A percentile compares a stretch with the other conserved stretches of the same genome.
These are phyloP conservation scores for Tokudaia tokunoshimensis DNA, from an alignment of 2,797 vertebrate genomes.

Conservation along the genomic window DNA sequence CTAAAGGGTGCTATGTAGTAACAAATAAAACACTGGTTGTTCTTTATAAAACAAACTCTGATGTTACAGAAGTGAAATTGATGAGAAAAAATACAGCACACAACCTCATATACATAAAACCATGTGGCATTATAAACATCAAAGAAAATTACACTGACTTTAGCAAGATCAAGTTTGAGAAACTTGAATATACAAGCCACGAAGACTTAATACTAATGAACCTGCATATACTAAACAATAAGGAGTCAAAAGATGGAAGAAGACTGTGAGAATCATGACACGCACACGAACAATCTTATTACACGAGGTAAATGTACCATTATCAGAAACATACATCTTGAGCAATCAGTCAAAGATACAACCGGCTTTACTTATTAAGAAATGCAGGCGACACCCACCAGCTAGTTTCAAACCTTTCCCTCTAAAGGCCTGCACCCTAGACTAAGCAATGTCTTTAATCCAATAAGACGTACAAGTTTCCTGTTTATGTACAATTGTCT, in stretches of 20 bases:
- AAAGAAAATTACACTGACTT: background rate
- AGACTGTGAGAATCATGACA: background rate
- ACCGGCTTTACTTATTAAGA: background rate
- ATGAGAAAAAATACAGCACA: background rate
- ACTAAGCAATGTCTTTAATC: background rate
- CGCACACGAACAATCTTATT: background rate
- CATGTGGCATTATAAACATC: background rate
- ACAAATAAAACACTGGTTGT: background rate
- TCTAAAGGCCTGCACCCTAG: background rate
- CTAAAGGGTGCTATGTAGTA: background rate
- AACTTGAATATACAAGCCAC: background rate
- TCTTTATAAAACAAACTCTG: background rate
- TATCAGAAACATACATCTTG: background rate
- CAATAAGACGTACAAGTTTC: background rate
- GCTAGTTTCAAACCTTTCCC: background rate
- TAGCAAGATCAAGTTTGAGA: background rate
- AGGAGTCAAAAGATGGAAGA: background rate
- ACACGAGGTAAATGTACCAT: background rate
- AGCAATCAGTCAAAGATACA: background rate
- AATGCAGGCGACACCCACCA: background rate
- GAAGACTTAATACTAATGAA: background rate
- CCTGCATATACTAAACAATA: background rate
- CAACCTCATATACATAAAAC: background rate
- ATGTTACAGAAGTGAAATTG: background rate
- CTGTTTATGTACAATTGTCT: background rate